Evolutionary conservation across 2,888 invertebrate species (phyloP), one percentile per base, ranked within the genome.

Genomic region (Himalopsyche kuldschensis): DNA sequence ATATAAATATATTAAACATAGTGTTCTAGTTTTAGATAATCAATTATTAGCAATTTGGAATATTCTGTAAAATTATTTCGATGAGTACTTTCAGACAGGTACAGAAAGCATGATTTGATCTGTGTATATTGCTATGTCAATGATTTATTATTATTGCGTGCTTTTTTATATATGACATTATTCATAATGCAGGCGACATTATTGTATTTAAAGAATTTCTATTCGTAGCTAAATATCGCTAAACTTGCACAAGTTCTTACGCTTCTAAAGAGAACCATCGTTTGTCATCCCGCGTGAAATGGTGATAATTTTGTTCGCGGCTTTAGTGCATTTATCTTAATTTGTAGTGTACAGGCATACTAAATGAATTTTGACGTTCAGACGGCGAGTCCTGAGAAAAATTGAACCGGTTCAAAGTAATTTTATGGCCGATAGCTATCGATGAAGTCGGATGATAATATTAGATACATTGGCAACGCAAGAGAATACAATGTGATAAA

Each of bases 401-500:
- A 55, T 55, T 55, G 20, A 55, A 55, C 55, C 55, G 55, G 20
- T 55, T 55, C 55, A 55, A 55, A 55, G 55, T 20, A 20, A 55
- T 10, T 4, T 55, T 3, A 55, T 6, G 55, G 55, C 55, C 55
- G 55, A 82, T 78, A 75, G 81, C 80, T 83, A 78, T 83, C 79
- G 77, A 83, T 78, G 69, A 83, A 83, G 32, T 75, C 63, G 81
- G 75, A 81, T 35, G 78, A 75, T 81, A 78, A 81, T 84, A 77
- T 35, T 84, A 77, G 80, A 84, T 84, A 77, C 85, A 84, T 84
- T 83, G 79, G 83, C 82, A 79, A 85, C 85, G 81, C 82, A 85
- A 85, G 84, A 84, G 69, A 85, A 84, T 82, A 86, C 82, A 83
- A 81, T 86, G 86, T 86, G 86, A 86, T 86, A 86, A 86, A 85